Percentiles rank a stretch among this genome's conserved stretches.
phyloP scores from a whole-genome alignment of 2,888 invertebrate genomes.

The Hydroisotoma schaefferi region DNA sequence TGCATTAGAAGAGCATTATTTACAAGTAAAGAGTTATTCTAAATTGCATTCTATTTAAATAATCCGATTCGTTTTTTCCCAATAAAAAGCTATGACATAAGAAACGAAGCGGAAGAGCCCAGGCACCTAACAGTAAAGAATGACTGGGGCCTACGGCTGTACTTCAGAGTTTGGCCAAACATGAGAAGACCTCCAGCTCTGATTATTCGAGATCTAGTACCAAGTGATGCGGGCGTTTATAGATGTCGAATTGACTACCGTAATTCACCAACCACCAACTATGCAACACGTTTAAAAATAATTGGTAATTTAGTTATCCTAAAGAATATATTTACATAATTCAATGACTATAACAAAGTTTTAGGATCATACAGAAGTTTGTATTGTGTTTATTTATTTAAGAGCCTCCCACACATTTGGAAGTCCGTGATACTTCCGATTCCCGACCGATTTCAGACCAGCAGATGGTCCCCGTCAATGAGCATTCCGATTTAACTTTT shows the following conservation, averaged over 20 bases:
- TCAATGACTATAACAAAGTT: not conserved
- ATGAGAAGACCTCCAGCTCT: constrained; percentile 43
- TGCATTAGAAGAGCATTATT: too few relatives aligned
- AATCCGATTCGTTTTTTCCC: not conserved
- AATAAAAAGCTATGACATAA: constrained; percentile 42
- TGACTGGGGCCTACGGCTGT: constrained; percentile 46
- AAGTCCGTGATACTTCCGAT: constrained; percentile 46
- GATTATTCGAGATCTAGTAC: constrained; percentile 44
- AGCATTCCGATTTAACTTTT: constrained; percentile 43
- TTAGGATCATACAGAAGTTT: not conserved
- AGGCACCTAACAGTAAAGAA: constrained; percentile 47
- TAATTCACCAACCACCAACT: constrained; percentile 83
- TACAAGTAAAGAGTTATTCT: too few relatives aligned
- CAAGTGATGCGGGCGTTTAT: constrained; percentile 62
- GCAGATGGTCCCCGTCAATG: constrained; percentile 32
- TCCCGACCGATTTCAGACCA: constrained; percentile 47
- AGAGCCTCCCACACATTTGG: constrained; percentile 47
- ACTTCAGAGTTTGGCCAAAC: constrained; percentile 46
- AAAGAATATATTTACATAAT: not conserved
- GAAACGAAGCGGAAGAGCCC: constrained; percentile 44
- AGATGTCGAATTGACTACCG: constrained; percentile 85
- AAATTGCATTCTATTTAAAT: too few relatives aligned
- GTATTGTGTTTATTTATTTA: constrained; percentile 12
- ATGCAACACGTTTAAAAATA: constrained; percentile 77
- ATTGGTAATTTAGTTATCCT: constrained; percentile 65